These are phyloP conservation scores for Labroides dimidiatus DNA, from an alignment of 2,797 vertebrate genomes.

Conservation along the genomic window DNA sequence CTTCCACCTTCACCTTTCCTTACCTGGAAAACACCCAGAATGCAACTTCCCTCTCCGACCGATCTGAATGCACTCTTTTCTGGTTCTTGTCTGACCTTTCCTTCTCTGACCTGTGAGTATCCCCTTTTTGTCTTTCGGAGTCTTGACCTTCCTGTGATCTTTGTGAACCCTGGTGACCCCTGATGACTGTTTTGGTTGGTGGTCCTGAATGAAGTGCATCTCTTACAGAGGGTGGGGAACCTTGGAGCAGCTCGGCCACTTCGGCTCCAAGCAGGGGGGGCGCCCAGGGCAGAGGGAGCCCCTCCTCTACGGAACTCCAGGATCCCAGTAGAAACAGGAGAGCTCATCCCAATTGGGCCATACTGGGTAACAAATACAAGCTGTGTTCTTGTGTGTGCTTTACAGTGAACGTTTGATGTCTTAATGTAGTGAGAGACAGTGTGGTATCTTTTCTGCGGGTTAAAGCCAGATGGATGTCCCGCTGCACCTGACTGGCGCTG, in stretches of 20 bases:
- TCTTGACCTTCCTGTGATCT: slow-evolving; percentile 60
- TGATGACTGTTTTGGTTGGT: slow-evolving; percentile 44
- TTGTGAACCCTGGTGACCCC: slow-evolving; percentile 54
- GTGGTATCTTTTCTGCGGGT: too few species aligned
- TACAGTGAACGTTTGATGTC: slow-evolving; percentile 36
- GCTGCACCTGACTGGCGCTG: too few species aligned
- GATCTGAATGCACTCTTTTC: slow-evolving; percentile 50
- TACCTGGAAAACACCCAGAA: slow-evolving; percentile 40
- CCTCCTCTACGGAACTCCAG: slow-evolving; percentile 73
- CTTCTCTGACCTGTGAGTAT: slow-evolving; percentile 49
- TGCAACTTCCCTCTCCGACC: slow-evolving; percentile 36
- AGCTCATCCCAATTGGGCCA: slow-evolving; percentile 85
- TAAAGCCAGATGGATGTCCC: too few species aligned
- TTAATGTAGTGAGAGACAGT: not conserved
- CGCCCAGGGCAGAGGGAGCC: slow-evolving; percentile 60
- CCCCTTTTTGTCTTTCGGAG: slow-evolving; percentile 30
- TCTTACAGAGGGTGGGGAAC: slow-evolving; percentile 84
- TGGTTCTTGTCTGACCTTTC: slow-evolving; percentile 41
- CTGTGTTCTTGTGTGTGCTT: slow-evolving; percentile 37
- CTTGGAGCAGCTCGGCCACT: slow-evolving; percentile 74
- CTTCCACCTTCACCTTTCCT: slow-evolving; percentile 44
- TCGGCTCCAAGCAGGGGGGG: slow-evolving; percentile 69
- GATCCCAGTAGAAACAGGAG: slow-evolving; percentile 86
- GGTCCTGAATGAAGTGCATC: slow-evolving; percentile 79
- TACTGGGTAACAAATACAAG: slow-evolving; percentile 79